Base-by-base conservation (phyloP, 2,888 invertebrate genomes). In the Metellina segmentata region DNA sequence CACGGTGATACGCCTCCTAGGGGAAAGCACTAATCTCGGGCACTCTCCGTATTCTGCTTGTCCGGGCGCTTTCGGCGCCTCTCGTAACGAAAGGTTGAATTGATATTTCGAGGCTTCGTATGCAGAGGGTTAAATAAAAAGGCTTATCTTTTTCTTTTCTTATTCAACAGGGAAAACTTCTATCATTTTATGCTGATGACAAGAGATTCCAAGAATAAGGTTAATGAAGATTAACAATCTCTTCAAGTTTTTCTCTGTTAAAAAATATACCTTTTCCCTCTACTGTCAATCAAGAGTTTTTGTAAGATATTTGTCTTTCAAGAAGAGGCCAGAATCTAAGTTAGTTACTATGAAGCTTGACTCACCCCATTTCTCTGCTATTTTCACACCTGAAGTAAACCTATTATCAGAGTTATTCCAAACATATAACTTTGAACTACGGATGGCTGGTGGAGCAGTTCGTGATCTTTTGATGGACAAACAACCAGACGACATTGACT, bases 391-490 rank as follows among this genome's bases (percentile, higher is more conserved):
- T 9, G 98, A 99, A 95, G 95, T 99, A 81, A 95, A 96, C 49
- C 95, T 95, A 11, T 95, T 99, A 13, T 96, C 96, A 34, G 95
- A 96, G 4, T 93, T 99, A 11, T 99, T 99, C 94, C 96, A 97
- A 90, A 97, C 97, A 94, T 96, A 98, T 94, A 96, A 97, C 85
- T 96, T 97, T 96, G 98, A 99, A 95, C 95, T 99, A 90, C 96
- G 99, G 94, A 97, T 99, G 92, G 99, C 99, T 72, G 99, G 99
- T 78, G 99, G 99, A 7, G 99, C 99, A 20, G 99, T 99, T 0
- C 96, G 98, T 95, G 98, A 98, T 95, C 95, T 98, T 53, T 94
- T 98, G n/a, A 96, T 97, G 96, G 96, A 96, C 6, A 96, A 96
- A 83, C 95, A 95, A 93, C 98, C 99, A 0, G 97, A 97, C 94